phyloP scores from a whole-genome alignment of 2,113 vertebrate genomes.

The Cebus imitator region DNA sequence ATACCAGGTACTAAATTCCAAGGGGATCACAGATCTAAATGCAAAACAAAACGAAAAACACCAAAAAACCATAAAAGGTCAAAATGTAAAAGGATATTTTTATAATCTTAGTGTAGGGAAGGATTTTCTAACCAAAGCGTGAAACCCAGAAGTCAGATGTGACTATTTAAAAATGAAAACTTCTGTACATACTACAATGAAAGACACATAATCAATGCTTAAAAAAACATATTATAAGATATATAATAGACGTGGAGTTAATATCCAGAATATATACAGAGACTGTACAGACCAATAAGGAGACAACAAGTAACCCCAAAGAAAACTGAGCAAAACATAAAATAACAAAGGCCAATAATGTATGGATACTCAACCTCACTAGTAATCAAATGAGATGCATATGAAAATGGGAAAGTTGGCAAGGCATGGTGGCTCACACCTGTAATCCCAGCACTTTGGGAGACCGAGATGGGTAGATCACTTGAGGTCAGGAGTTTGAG shows the following conservation, averaged over 20 bases:
- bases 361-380: neutral
- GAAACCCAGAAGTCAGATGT: conserved; percentile 26
- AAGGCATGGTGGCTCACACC: no score
- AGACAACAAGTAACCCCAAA: conserved; percentile 6
- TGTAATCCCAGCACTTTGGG: no score
- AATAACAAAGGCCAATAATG: conserved; percentile 22
- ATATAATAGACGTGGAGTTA: neutral
- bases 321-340: conserved; percentile 7
- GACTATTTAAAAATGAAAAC: neutral
- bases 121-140: conserved; percentile 22
- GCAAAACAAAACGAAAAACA: neutral
- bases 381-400: conserved; percentile 38
- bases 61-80: neutral
- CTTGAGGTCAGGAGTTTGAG: no score
- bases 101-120: neutral
- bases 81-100: conserved; percentile 45
- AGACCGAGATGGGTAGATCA: no score
- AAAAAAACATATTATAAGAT: conserved; percentile 39
- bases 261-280: conserved; percentile 9
- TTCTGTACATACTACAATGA: neutral
- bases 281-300: neutral
- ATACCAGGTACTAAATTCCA: conserved; percentile 29
- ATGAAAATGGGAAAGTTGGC: conserved; percentile 3
- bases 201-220: conserved; percentile 30
- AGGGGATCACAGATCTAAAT: conserved; percentile 26